Base-by-base conservation (phyloP, 2,113 vertebrate species). In the Piaya cayana region DNA sequence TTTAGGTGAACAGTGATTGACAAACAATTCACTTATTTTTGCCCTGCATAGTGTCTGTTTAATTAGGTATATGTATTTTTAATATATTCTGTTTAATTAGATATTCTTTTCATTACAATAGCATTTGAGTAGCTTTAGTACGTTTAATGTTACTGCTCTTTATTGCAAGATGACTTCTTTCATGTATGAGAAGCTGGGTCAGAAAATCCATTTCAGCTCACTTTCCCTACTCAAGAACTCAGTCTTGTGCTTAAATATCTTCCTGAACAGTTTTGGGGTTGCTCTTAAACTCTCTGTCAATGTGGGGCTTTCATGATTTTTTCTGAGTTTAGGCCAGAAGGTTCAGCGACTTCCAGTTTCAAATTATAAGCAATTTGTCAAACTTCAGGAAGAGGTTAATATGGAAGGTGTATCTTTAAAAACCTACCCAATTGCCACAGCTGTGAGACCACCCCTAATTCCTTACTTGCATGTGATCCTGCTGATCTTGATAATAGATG, bases 171-270 rank as follows among this genome's bases (percentile, higher is more conserved):
- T 9, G 36, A 71, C 11, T 45, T 62, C 5, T 42, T 77, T n/a
- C 32, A 21, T 2, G 7, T 7, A 12, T 3, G 30, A 69, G 72
- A 56, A n/a, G 3, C 21, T 26, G 25, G 10, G 21, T 37, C 4
- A 49, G 69, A 70, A 68, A 9, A 49, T 7, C 20, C 5, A 19
- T 1, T 37, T 60, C 12, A 14, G 22, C 32, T 68, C 1, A 0
- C 25, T 4, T 15, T 74, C 34, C 19, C 25, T 16, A 0, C 34
- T 63, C 29, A 45, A 26, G n/a, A 75, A 23, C 15, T 52, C 72
- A 64, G n/a, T 16, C 10, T 1, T 0, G 14, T 26, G 6, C n/a
- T 34, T 4, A 8, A 59, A 9, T 2, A 6, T 22, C 17, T 8
- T 84, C 34, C 43, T 26, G 27, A 58, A 18, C 3, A 71, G 12